Base-by-base conservation (phyloP, 2,888 invertebrate genomes). In the Melipona bicolor region DNA sequence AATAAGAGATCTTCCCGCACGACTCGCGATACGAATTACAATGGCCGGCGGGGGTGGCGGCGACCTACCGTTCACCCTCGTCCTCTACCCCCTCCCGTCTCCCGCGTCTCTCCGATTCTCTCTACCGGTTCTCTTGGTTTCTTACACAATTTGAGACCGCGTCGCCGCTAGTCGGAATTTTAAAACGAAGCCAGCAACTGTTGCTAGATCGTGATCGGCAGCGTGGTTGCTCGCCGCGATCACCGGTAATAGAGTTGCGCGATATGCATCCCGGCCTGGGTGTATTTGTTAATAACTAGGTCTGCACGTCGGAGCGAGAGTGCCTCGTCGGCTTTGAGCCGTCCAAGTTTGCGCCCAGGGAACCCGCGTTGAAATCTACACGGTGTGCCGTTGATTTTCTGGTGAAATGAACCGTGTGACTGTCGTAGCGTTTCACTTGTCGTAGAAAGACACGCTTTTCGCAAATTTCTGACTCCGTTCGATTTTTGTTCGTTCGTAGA, bases 21-120 rank as follows among this genome's bases (percentile, higher is more conserved):
- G 88, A 86, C 83, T 90, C 90, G 91, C 89, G 91, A 90, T 91
- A 90, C 92, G 92, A 93, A 93, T 92, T 93, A 91, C 92, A 92
- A 92, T 92, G 90, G 90, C 89, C 83, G 79, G 76, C 68, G 71
- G 87, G 73, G 80, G 68, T 84, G 68, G 74, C 72, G 84, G 77
- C 82, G 82, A 87, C 78, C 81, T 79, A 27, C 32, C 43, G 36
- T 19, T 49, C 76, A 19, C 50, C 76, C 50, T 13, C 62, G 13
- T 15, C n/a, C 32, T 70, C 52, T 36, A 52, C 61, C 52, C 59
- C 17, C 19, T 5, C 27, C 36, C 68, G 50, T 77, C 56, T 62
- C 65, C 77, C 50, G 21, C 32, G 32, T 49, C 21, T 59, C 56
- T 49, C 19, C 62, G 32, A 32, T 32, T 32, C 32, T 32, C 32